Conservation (phyloP, 2,113 vertebrate genomes). For the Asarcornis scutulata region DNA sequence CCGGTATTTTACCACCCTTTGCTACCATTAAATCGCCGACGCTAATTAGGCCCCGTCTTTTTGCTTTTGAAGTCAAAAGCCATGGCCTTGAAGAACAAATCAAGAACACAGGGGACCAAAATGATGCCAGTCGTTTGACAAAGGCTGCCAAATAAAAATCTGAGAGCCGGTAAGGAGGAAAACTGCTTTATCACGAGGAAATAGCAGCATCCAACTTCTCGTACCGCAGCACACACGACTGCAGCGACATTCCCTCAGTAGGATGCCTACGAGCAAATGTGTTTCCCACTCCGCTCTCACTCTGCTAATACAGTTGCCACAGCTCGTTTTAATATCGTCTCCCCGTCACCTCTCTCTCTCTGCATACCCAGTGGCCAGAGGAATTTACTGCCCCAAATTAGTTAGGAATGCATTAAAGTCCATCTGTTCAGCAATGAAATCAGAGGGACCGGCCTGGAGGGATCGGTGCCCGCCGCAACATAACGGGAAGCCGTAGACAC, state of each 20-base stretch:
- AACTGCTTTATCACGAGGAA: slow-evolving; percentile 10
- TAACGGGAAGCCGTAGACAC: background rate
- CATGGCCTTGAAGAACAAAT: background rate
- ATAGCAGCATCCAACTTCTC: background rate
- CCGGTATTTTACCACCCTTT: background rate
- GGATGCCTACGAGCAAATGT: background rate
- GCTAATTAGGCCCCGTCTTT: background rate
- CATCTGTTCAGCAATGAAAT: background rate
- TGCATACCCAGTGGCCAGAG: background rate
- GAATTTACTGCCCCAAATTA: background rate
- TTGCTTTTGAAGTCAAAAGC: background rate
- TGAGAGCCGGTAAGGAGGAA: background rate
- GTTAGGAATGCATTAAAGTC: background rate
- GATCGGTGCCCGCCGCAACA: accelerated
- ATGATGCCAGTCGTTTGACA: background rate
- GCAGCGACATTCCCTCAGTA: background rate
- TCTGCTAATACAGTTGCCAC: slow-evolving; percentile 11
- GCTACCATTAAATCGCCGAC: background rate
- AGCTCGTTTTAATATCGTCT: background rate
- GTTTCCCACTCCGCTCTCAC: background rate
- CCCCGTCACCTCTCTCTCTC: background rate
- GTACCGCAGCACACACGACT: background rate
- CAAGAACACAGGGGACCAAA: background rate
- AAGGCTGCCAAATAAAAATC: background rate
- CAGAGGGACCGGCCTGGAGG: background rate